Evolutionary conservation across 2,797 vertebrate genomes (phyloP).

Genomic region (Aulostomus chinensis): DNA sequence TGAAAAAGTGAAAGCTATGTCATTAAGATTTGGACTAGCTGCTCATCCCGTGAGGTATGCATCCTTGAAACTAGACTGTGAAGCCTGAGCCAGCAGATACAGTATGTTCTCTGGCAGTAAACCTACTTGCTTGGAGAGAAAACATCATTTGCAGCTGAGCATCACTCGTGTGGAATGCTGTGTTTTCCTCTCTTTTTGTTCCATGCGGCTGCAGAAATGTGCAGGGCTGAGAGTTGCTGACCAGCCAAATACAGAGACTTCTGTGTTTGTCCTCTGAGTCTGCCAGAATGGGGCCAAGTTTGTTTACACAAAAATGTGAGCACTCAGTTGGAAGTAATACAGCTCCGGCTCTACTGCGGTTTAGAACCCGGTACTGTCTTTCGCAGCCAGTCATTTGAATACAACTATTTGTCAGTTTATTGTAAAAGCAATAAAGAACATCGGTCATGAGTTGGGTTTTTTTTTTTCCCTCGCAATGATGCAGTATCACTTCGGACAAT

Average conservation of each 20-base stretch:
- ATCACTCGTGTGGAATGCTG: slow-evolving; percentile 62
- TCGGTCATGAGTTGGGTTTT: not conserved
- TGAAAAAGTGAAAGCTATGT: not conserved
- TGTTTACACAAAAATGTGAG: slow-evolving; percentile 56
- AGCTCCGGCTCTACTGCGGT: not conserved
- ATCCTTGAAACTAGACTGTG: slow-evolving; percentile 1
- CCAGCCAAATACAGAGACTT: slow-evolving; percentile 59
- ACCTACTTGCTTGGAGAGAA: slow-evolving; percentile 13
- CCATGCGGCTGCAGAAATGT: slow-evolving; percentile 50
- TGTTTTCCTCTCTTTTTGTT: slow-evolving; percentile 46
- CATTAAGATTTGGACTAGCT: not conserved
- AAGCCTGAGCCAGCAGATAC: not conserved
- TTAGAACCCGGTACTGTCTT: not conserved
- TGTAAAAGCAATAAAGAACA: slow-evolving; percentile 32
- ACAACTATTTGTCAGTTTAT: slow-evolving; percentile 31
- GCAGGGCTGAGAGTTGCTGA: slow-evolving; percentile 40
- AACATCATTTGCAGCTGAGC: slow-evolving; percentile 25
- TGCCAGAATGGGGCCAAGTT: slow-evolving; percentile 57
- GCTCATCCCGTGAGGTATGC: not conserved
- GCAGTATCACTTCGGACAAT: slow-evolving; percentile 16
- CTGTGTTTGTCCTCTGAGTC: slow-evolving; percentile 59
- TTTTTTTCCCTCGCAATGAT: too few species aligned
- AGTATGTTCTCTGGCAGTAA: slow-evolving; percentile 3
- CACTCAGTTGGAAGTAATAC: slow-evolving; percentile 39
- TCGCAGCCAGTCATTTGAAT: not conserved